A percentile compares a stretch with the other conserved stretches of the same genome.
phyloP scores from a whole-genome alignment of 2,113 vertebrate species.

The Corythornis madagascariensis region DNA sequence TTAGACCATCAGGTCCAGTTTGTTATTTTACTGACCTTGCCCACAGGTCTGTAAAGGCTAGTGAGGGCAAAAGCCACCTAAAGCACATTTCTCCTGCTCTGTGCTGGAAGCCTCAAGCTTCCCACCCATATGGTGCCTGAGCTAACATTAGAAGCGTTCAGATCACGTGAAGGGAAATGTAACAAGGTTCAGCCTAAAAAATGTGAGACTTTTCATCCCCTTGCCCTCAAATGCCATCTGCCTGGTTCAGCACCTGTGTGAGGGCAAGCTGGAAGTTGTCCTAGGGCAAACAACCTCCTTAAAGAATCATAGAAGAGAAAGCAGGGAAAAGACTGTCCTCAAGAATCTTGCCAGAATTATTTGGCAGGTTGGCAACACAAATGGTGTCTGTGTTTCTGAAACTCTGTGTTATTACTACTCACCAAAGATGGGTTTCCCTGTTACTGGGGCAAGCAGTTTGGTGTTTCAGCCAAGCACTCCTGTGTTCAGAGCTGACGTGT shows the following conservation, averaged over 20 bases:
- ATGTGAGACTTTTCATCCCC: neutral
- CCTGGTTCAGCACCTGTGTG: fast-evolving
- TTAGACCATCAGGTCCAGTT: neutral
- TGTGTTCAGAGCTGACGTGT: neutral
- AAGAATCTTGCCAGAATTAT: neutral
- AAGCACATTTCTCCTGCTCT: neutral
- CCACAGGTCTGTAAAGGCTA: neutral
- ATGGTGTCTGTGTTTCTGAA: neutral
- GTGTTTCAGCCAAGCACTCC: neutral
- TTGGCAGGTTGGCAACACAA: neutral
- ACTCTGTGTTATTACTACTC: neutral
- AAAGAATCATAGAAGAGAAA: neutral
- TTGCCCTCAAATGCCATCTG: neutral
- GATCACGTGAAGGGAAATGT: neutral
- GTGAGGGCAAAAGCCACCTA: neutral
- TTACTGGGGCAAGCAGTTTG: neutral
- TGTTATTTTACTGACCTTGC: neutral
- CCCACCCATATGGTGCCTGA: slow-evolving; percentile 14
- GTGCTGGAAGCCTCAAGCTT: neutral
- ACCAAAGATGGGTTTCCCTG: neutral
- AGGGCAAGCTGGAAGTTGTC: neutral
- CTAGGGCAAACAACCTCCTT: fast-evolving
- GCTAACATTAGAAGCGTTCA: slow-evolving; percentile 58
- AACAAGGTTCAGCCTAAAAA: neutral
- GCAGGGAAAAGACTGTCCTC: neutral